A percentile compares a stretch with the other conserved stretches of the same genome.
Conservation (phyloP, 2,797 vertebrate genomes). For the Acipenser oxyrinchus region DNA sequence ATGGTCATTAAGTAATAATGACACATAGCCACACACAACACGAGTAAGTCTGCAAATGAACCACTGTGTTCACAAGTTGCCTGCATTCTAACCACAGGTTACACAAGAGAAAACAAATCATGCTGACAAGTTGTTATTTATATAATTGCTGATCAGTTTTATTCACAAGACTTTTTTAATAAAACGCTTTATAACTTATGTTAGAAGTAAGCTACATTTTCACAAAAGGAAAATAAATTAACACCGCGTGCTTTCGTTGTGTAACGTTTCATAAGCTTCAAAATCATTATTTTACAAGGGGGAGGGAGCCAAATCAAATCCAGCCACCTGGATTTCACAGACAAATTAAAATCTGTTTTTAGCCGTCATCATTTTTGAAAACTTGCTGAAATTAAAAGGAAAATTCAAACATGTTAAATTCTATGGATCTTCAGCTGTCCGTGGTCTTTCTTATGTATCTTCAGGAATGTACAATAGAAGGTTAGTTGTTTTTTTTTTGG, state of each 20-base stretch:
- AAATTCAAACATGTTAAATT: too few species aligned
- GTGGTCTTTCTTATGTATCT: constrained; percentile 12
- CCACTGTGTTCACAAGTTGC: too few species aligned
- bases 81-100: too few species aligned
- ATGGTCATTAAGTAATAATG: constrained; percentile 11
- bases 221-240: constrained; percentile 81
- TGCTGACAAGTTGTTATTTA: constrained; percentile 23
- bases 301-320: not conserved
- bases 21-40: constrained; percentile 2
- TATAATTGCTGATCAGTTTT: constrained; percentile 45
- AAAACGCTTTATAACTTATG: constrained; percentile 57
- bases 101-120: not conserved
- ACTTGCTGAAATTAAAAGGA: too few species aligned
- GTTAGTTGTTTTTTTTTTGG: constrained; percentile 26
- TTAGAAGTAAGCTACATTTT: constrained; percentile 65
- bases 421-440: not conserved
- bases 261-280: not conserved
- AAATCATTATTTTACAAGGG: not conserved
- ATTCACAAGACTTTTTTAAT: constrained; percentile 41
- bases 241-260: constrained; percentile 37
- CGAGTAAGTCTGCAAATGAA: not conserved
- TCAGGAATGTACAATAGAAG: constrained; percentile 27
- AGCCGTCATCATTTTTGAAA: too few species aligned
- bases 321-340: too few species aligned
- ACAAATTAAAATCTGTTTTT: too few species aligned